Evolutionary conservation across 2,888 invertebrate genomes (phyloP).

Genomic region (Lysandra coridon): DNA sequence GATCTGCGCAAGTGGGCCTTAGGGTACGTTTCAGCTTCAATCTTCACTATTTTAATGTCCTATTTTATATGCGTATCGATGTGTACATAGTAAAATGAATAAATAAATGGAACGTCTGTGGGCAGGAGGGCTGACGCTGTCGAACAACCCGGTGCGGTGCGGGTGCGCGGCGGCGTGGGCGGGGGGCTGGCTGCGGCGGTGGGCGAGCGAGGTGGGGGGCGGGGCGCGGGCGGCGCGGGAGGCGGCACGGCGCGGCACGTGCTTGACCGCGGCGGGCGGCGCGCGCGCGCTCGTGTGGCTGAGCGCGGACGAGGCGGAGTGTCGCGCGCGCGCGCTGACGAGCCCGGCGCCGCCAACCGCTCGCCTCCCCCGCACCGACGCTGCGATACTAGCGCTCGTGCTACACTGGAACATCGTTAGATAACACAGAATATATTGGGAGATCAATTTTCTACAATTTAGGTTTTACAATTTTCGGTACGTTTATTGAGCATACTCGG

Average conservation of each 20-base stretch:
- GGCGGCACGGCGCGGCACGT: slow-evolving; percentile 48
- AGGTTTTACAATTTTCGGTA: background rate
- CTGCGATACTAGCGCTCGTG: slow-evolving; percentile 15
- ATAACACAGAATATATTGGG: background rate
- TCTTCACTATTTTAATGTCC: too few species aligned
- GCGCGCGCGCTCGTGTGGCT: slow-evolving; percentile 83
- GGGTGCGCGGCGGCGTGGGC: slow-evolving; percentile 92
- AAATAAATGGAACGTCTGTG: background rate
- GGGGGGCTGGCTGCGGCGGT: slow-evolving; percentile 91
- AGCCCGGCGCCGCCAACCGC: slow-evolving; percentile 40
- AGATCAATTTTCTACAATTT: background rate
- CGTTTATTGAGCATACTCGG: background rate
- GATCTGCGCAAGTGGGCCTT: too few species aligned
- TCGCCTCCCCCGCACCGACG: slow-evolving; percentile 39
- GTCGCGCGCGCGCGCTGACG: slow-evolving; percentile 87
- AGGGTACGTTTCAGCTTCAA: too few species aligned
- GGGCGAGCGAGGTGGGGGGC: slow-evolving; percentile 91
- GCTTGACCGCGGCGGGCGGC: slow-evolving; percentile 50
- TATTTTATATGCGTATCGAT: too few species aligned
- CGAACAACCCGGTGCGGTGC: slow-evolving; percentile 89
- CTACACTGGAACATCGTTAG: background rate
- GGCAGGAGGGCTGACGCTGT: slow-evolving; percentile 85
- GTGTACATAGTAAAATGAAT: too few species aligned
- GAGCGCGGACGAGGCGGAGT: slow-evolving; percentile 85
- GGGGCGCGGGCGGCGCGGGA: slow-evolving; percentile 60